Conservation (phyloP, 2,888 invertebrate genomes). For the Mythimna impura region DNA sequence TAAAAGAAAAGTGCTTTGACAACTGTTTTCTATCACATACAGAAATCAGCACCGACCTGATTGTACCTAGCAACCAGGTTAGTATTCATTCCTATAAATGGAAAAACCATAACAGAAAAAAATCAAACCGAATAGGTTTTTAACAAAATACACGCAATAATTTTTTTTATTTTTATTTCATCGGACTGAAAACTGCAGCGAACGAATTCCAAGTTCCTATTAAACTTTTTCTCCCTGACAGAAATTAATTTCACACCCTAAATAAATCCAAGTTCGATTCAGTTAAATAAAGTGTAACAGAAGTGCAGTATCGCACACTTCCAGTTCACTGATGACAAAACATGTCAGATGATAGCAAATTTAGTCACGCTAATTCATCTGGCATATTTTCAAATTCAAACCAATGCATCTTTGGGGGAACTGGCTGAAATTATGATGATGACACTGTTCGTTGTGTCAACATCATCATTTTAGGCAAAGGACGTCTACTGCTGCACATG, state of each 20-base stretch:
- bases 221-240: background rate
- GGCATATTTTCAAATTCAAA: background rate
- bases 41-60: no score
- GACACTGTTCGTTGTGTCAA: background rate
- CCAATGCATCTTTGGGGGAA: background rate
- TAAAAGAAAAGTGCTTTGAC: no score
- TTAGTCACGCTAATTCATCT: background rate
- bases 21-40: no score
- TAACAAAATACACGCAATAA: background rate
- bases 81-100: background rate
- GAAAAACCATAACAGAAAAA: background rate
- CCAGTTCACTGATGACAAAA: conserved; percentile 11
- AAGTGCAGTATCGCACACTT: background rate
- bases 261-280: background rate
- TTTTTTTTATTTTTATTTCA: conserved; percentile 13
- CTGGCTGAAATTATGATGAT: background rate
- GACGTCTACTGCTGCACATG: no score
- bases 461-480: background rate
- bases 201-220: background rate
- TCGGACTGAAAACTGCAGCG: background rate
- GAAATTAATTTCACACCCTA: background rate
- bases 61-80: background rate
- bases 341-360: background rate
- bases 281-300: background rate
- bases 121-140: background rate